Base-by-base conservation (phyloP, 2,113 vertebrate species). In the Mesitornis unicolor region DNA sequence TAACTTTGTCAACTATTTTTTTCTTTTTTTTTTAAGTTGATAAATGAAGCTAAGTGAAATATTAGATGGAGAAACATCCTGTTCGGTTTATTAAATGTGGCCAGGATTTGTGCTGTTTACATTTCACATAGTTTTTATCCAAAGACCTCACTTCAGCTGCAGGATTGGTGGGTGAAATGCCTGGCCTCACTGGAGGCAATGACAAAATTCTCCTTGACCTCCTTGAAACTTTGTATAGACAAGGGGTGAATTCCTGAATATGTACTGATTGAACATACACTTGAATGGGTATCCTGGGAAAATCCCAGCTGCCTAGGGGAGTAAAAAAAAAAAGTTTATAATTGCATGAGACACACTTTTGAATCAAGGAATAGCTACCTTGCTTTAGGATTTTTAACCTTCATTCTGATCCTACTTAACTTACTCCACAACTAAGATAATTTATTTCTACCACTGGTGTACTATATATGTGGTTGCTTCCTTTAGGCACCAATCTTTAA, bases 181-280 rank as follows among this genome's bases (percentile, higher is more conserved):
- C 36, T 95, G 90, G 96, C 90, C 90, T 93, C 83, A 90, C 60
- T 96, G 85, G 69, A 95, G 79, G 92, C 86, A 93, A 90, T 89
- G 95, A 86, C 96, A 96, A 95, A 96, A 96, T 95, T 96, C 92
- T 95, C 95, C 93, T 95, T 97, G 95, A 97, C 96, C 94, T 96
- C 91, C 89, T 97, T 94, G 93, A 96, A 95, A 96, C 95, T 92
- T 86, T 97, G 95, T 96, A 95, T 97, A 96, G 95, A 92, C 79
- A 95, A 95, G 96, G 89, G 94, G 95, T 96, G 95, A 95, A 97
- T 95, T 95, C 95, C 95, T 96, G 94, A 97, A 94, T 91, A 95
- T 96, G 93, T 95, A 60, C 94, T 91, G 94, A 97, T 97, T 97
- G 95, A 96, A 67, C 89, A 63, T 95, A 92, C 93, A 95, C 93